A percentile compares a stretch with the other conserved stretches of the same genome.
phyloP scores from a whole-genome alignment of 2,888 invertebrate species.

The Gasteruption jaculator region DNA sequence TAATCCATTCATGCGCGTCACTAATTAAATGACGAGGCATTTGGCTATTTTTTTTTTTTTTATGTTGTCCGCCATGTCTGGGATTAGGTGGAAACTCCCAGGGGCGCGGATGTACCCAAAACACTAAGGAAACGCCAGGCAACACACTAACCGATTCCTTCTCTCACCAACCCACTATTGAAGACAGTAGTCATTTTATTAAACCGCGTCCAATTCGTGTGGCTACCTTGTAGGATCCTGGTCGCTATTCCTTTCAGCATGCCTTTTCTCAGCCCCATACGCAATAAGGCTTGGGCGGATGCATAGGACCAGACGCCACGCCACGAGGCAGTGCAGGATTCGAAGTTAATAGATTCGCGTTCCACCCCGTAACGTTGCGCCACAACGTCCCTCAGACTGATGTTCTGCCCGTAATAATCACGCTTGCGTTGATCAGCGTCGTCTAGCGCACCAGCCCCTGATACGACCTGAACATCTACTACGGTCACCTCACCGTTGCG shows the following conservation, averaged over 20 bases:
- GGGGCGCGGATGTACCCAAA: too few relatives aligned
- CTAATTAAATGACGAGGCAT: too few relatives aligned
- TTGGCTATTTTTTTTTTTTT: too few relatives aligned
- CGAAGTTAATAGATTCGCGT: conserved; percentile 11
- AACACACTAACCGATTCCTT: too few relatives aligned
- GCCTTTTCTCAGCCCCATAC: conserved; percentile 14
- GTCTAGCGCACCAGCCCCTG: conserved; percentile 14
- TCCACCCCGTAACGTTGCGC: not conserved
- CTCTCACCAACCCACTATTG: too few relatives aligned
- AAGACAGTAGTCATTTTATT: conserved; percentile 22
- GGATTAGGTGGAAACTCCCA: too few relatives aligned
- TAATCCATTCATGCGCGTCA: too few relatives aligned
- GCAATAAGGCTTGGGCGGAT: conserved; percentile 16
- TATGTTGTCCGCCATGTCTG: too few relatives aligned
- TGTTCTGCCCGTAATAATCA: conserved; percentile 10
- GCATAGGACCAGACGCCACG: conserved; percentile 20
- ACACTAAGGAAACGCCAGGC: too few relatives aligned
- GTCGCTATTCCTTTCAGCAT: conserved; percentile 15
- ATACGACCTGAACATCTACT: conserved; percentile 21
- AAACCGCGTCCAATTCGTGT: conserved; percentile 20
- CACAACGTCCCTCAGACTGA: not conserved
- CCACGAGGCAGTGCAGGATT: conserved; percentile 22
- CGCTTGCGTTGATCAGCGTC: conserved; percentile 16
- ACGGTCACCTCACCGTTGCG: conserved; percentile 2
- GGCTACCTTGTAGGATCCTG: conserved; percentile 19